A percentile compares a stretch with the other conserved stretches of the same genome.
These are phyloP conservation scores for Lontra canadensis DNA, from an alignment of 2,113 vertebrate genomes.

Conservation along the genomic window DNA sequence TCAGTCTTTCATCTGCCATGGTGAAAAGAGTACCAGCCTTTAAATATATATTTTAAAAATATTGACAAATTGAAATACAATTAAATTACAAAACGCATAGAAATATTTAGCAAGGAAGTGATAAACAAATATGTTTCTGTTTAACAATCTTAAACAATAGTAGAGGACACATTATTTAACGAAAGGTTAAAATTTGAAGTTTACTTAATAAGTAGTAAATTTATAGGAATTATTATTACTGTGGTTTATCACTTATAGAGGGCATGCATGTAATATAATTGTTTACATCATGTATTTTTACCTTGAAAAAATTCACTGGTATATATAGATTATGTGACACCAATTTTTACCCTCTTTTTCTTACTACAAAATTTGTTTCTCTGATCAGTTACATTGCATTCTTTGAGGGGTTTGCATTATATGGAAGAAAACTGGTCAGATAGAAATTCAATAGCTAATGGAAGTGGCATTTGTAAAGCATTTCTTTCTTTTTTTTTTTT, in stretches of 20 bases:
- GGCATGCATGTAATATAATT: background rate
- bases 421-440: background rate
- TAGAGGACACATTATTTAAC: conserved; percentile 31
- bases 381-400: background rate
- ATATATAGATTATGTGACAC: background rate
- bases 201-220: background rate
- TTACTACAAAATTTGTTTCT: background rate
- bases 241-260: background rate
- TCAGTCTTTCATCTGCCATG: conserved; percentile 20
- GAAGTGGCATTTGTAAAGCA: background rate
- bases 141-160: conserved; percentile 71
- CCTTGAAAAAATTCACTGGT: background rate
- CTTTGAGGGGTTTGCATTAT: background rate
- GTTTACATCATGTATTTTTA: conserved; percentile 13
- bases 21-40: conserved; percentile 38
- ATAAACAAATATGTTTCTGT: conserved; percentile 61
- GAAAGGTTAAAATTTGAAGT: conserved; percentile 19
- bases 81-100: conserved; percentile 63
- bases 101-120: conserved; percentile 72
- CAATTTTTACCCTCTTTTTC: background rate
- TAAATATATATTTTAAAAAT: conserved; percentile 72
- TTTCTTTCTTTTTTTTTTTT: background rate
- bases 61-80: conserved; percentile 69
- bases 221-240: background rate
- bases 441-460: background rate